Evolutionary conservation across 2,888 invertebrate species (phyloP), one percentile per base, ranked within the genome.

Genomic region (Drosophila fungiperda): DNA sequence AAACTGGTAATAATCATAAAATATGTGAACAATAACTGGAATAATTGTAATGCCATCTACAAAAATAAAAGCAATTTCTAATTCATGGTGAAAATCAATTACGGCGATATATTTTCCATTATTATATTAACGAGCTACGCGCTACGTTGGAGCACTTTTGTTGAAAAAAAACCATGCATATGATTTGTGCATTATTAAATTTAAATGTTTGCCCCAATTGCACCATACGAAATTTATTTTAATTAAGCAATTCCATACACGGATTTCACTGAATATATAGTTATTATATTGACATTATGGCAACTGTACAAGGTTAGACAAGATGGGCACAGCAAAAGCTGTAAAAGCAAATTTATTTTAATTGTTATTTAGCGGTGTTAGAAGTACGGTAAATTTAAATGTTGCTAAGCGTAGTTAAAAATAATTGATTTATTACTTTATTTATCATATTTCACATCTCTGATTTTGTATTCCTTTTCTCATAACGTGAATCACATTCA

Each of bases 81-180:
- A 60, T 65, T 48, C 55, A 66, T 29, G 64, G 79, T 73, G 76
- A 73, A 89, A 87, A 84, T 87, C 80, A 78, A 80, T 78, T 78
- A 73, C 15, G 12, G 40, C 40, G 40, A 68, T 52, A 26, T 45
- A 50, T 50, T 81, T 68, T 23, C 52, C 36, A 73, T 69, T 67
- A 66, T 77, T 68, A 72, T 58, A 9, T 35, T 63, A 71, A 67
- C 52, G 5, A 64, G 33, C 49, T 12, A 38, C n/a, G 15, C 36
- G 40, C 53, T 12, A 45, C 26, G 11, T 32, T 65, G 20, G 53
- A 36, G 26, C 38, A 49, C 36, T 59, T 29, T 45, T 49, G 15
- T n/a, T 15, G 50, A 55, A 66, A 70, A 58, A 63, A n/a, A 8
- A 49, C 9, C 9, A 3, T n/a, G 20, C 20, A 52, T 45, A 29